Evolutionary conservation across 2,888 invertebrate genomes (phyloP), one percentile per base, ranked within the genome.

Genomic region (Aphodius sticticus): DNA sequence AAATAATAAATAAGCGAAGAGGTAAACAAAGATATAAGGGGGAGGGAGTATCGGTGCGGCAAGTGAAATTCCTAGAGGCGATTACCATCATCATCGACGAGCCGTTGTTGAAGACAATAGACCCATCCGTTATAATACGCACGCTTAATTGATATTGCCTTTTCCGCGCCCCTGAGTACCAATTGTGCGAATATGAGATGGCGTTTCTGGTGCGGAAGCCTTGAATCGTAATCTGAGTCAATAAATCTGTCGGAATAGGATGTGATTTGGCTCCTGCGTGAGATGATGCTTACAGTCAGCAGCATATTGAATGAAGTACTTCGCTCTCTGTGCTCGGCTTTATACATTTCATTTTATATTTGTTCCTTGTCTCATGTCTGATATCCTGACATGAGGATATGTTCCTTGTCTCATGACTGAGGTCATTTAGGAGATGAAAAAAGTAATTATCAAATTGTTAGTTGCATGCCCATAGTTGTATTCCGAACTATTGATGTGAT

Each of bases 41-140:
- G 12, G 6, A 53, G 12, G 53, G 53, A 12, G 12, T 53, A 53
- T 53, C 53, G 53, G 1, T 12, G 53, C 53, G 2, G 53, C 7
- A 9, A 12, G 53, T 53, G 1, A 53, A 53, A 53, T 53, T 53
- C 53, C 53, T 9, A 53, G 53, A 53, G 53, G 9, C 53, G 53
- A 53, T 53, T 53, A 53, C 26, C 26, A 26, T 53, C 12, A 5
- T 53, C 53, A 3, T 53, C 53, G 53, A 53, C 0, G 12, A 53
- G 53, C 53, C 53, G 53, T 53, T 53, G 2, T 53, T 53, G 9
- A 12, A 53, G 53, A 53, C 53, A 53, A 53, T 53, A 53, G 53
- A 53, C 53, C 53, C 53, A 53, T 53, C 53, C 53, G 53, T 53
- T 53, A 53, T 53, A 53, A 53, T 53, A 53, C 53, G 53, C 53